Conservation (phyloP, 2,797 vertebrate species). For the Semaprochilodus insignis region DNA sequence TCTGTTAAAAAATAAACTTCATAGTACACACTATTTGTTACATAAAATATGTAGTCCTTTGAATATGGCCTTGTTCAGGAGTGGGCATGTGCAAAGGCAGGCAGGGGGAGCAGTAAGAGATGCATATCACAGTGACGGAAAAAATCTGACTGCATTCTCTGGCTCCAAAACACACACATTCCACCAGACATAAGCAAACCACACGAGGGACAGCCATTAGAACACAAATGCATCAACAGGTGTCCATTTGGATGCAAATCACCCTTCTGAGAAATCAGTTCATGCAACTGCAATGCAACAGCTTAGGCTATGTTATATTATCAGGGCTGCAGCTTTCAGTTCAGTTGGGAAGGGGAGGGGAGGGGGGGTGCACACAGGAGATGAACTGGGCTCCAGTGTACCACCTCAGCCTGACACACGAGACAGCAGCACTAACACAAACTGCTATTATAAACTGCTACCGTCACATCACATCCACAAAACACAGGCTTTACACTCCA, state of each 20-base stretch:
- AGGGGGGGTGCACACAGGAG: neutral
- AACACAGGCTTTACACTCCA: conserved; percentile 16
- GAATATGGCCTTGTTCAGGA: conserved; percentile 60
- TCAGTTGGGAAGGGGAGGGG: neutral
- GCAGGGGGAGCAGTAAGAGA: conserved; percentile 62
- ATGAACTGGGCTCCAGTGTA: conserved; percentile 27
- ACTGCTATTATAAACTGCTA: conserved; percentile 15
- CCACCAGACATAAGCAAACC: conserved; percentile 30
- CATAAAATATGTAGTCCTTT: conserved; percentile 65
- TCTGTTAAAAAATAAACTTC: conserved; percentile 71
- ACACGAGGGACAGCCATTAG: conserved; percentile 28
- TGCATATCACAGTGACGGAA: conserved; percentile 70
- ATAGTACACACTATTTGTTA: conserved; percentile 60
- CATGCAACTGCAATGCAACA: conserved; percentile 47
- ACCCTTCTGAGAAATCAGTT: conserved; percentile 25
- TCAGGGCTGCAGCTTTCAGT: conserved; percentile 35
- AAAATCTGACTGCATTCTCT: conserved; percentile 45
- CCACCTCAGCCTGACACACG: conserved; percentile 25
- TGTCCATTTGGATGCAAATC: conserved; percentile 40
- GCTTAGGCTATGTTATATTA: conserved; percentile 27
- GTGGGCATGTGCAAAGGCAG: conserved; percentile 66
- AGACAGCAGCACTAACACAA: conserved; percentile 14
- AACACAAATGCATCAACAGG: conserved; percentile 21
- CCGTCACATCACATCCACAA: conserved; percentile 3
- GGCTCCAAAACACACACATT: conserved; percentile 11